Percentiles rank a stretch among this genome's conserved stretches.
phyloP scores from a whole-genome alignment of 2,888 invertebrate species.

The Cephus nigrinus region DNA sequence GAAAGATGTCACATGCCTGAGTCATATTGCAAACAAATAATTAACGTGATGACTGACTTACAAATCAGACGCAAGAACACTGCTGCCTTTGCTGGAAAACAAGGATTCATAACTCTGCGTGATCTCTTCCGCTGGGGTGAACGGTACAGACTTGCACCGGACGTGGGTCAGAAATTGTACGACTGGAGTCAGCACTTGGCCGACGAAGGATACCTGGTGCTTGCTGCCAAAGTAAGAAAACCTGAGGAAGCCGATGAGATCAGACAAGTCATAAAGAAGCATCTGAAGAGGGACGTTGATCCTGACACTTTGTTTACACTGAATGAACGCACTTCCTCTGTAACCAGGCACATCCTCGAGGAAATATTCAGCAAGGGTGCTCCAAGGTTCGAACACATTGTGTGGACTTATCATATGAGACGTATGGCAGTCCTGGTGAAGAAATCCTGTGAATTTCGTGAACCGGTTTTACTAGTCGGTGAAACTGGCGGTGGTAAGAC shows the following conservation, averaged over 20 bases:
- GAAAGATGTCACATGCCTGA: conserved; percentile 88
- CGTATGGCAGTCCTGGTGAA: conserved; percentile 80
- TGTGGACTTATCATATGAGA: conserved; percentile 95
- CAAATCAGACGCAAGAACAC: conserved; percentile 81
- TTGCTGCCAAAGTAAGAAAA: conserved; percentile 92
- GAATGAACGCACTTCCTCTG: conserved; percentile 77
- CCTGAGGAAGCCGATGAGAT: conserved; percentile 86
- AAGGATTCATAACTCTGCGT: conserved; percentile 91
- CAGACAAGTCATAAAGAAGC: conserved; percentile 79
- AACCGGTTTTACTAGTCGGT: conserved; percentile 95
- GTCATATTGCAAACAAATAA: conserved; percentile 90
- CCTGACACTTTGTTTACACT: conserved; percentile 79
- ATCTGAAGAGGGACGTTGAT: conserved; percentile 81
- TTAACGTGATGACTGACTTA: conserved; percentile 90
- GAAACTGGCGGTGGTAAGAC: conserved; percentile 99
- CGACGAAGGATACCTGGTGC: conserved; percentile 93
- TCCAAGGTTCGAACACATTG: conserved; percentile 80
- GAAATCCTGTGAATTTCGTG: conserved; percentile 89
- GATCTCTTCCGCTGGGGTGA: conserved; percentile 98
- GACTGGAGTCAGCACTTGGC: conserved; percentile 98
- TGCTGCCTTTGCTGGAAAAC: conserved; percentile 91
- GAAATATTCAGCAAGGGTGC: conserved; percentile 71
- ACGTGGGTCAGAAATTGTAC: conserved; percentile 75
- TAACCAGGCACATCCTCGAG: conserved; percentile 79
- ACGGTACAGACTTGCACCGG: conserved; percentile 81